Percentiles rank a stretch among this genome's conserved stretches.
phyloP scores from a whole-genome alignment of 2,113 vertebrate species.

The Anthoscopus minutus region DNA sequence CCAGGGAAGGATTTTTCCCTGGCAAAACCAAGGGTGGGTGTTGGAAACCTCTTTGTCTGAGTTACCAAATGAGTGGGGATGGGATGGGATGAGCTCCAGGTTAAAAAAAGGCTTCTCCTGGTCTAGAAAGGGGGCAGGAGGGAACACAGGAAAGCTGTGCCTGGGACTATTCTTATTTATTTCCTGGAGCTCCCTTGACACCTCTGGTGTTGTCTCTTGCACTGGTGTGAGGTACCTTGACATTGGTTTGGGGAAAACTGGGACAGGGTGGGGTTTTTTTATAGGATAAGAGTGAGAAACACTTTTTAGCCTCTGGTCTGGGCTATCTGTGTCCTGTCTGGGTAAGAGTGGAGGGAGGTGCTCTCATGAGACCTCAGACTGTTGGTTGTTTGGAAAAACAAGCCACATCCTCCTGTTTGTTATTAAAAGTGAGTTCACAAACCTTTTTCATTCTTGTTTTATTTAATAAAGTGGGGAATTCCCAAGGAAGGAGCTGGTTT shows the following conservation, averaged over 20 bases:
- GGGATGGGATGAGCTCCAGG: not conserved
- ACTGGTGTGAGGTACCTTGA: not conserved
- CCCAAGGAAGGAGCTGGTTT: not conserved
- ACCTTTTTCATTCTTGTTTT: not conserved
- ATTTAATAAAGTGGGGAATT: not conserved
- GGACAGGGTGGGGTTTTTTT: not conserved
- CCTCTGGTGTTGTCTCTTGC: not conserved
- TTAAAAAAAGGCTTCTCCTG: not conserved
- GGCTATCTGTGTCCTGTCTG: not conserved
- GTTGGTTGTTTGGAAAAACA: not conserved
- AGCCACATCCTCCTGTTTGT: not conserved
- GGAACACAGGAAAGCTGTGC: fast-evolving
- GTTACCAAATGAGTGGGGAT: not conserved
- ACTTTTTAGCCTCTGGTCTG: not conserved
- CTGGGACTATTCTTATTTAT: not conserved
- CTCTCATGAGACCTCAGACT: not conserved
- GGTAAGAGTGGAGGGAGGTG: not conserved
- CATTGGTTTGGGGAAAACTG: not conserved
- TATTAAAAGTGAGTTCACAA: not conserved
- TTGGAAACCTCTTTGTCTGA: not conserved
- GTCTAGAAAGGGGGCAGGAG: not conserved
- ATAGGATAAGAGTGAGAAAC: not conserved
- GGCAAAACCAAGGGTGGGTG: not conserved
- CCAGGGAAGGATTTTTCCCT: not conserved
- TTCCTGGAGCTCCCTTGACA: fast-evolving